These are phyloP conservation scores for Agelas oroides DNA, from an alignment of 37 sponge, comb jelly and placozoan genomes.

Conservation along the genomic window DNA sequence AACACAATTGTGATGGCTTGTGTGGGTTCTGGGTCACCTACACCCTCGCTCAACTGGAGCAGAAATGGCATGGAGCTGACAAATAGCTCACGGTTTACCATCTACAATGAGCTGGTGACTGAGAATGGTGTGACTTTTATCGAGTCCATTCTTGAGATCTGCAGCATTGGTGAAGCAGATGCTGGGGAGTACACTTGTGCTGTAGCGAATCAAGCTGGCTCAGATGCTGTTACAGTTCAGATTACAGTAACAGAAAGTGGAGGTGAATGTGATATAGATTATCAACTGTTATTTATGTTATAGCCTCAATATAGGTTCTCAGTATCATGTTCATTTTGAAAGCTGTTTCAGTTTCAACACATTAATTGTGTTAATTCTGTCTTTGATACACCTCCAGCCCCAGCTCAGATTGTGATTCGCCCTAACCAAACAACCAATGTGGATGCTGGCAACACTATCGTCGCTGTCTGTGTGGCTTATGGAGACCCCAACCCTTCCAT, in stretches of 20 bases:
- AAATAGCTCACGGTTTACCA: too few relatives aligned
- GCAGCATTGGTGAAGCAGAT: not conserved
- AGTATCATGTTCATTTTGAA: too few relatives aligned
- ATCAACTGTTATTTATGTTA: too few relatives aligned
- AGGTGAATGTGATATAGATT: too few relatives aligned
- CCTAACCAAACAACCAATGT: not conserved
- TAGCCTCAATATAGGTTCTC: too few relatives aligned
- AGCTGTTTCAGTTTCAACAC: too few relatives aligned
- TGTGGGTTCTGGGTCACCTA: slow-evolving; percentile 8
- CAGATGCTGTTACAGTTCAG: too few relatives aligned
- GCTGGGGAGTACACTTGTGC: slow-evolving; percentile 4
- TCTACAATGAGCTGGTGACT: too few relatives aligned
- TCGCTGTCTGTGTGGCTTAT: not conserved
- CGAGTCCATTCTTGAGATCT: not conserved
- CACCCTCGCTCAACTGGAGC: slow-evolving; percentile 11
- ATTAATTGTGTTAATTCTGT: too few relatives aligned
- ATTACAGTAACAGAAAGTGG: too few relatives aligned
- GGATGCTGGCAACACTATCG: not conserved
- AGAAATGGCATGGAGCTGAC: slow-evolving; percentile 1
- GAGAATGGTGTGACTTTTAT: too few relatives aligned
- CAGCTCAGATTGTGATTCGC: slow-evolving; percentile 6
- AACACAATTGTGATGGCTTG: slow-evolving; percentile 23
- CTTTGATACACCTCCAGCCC: not conserved
- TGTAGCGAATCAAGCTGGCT: not conserved
- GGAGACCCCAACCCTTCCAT: not conserved